Percentiles rank a stretch among this genome's conserved stretches.
Evolutionary conservation across 1,140 invertebrate species (phyloP).

Genomic region (Philopotamus ludificatus): DNA sequence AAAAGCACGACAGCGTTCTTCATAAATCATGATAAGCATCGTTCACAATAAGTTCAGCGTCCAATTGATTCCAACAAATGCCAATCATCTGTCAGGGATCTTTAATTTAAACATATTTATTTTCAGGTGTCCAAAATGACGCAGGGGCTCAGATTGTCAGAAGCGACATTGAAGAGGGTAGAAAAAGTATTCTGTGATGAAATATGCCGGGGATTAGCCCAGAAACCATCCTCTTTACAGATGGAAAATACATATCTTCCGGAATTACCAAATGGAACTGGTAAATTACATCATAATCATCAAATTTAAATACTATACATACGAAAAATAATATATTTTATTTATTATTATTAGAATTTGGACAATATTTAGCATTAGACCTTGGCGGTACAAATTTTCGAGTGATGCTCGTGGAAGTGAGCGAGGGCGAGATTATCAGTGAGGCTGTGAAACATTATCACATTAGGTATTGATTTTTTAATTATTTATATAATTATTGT

Average conservation of each 20-base stretch:
- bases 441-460: slow-evolving; percentile 55
- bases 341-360: slow-evolving; percentile 63
- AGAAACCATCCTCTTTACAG: slow-evolving; percentile 67
- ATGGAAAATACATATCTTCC: slow-evolving; percentile 91
- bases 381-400: slow-evolving; percentile 97
- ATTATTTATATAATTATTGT: neutral
- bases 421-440: slow-evolving; percentile 57
- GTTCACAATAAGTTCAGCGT: neutral
- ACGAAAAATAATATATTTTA: too few relatives aligned
- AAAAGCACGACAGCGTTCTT: too few relatives aligned
- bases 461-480: slow-evolving; percentile 45
- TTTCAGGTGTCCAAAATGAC: slow-evolving; percentile 33
- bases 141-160: slow-evolving; percentile 27
- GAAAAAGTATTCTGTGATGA: slow-evolving; percentile 58
- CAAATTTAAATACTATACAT: too few relatives aligned
- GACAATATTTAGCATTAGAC: slow-evolving; percentile 88
- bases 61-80: neutral
- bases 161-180: slow-evolving; percentile 46
- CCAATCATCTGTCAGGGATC: neutral
- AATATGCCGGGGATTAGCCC: slow-evolving; percentile 74
- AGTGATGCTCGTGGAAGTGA: slow-evolving; percentile 85
- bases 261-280: slow-evolving; percentile 87
- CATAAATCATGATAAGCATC: too few relatives aligned
- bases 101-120: neutral
- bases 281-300: slow-evolving; percentile 49